A percentile compares a stretch with the other conserved stretches of the same genome.
Evolutionary conservation across 1,140 invertebrate genomes (phyloP).

Genomic region (Drosophila hydei): DNA sequence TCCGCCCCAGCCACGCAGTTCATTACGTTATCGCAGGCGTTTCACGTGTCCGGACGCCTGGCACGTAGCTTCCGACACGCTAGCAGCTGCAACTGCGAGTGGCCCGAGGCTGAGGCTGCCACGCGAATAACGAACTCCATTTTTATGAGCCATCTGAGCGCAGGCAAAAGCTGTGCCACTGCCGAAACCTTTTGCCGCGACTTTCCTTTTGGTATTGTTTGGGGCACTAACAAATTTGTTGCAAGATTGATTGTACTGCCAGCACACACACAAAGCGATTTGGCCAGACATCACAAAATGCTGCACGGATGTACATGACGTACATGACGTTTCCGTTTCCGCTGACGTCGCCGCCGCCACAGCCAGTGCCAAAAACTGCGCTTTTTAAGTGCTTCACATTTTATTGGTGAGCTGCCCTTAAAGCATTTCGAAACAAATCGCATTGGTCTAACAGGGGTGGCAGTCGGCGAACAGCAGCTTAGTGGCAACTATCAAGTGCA

Average conservation of each 20-base stretch:
- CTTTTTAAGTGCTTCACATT: slow-evolving; percentile 50
- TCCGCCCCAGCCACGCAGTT: slow-evolving; percentile 43
- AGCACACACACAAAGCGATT: slow-evolving; percentile 26
- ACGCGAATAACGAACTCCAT: slow-evolving; percentile 30
- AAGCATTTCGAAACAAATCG: slow-evolving; percentile 38
- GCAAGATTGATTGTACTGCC: slow-evolving; percentile 78
- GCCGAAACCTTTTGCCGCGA: slow-evolving; percentile 49
- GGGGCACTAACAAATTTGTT: slow-evolving; percentile 67
- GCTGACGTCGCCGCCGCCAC: slow-evolving; percentile 37
- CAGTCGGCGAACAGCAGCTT: neutral
- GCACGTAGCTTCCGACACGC: slow-evolving; percentile 79
- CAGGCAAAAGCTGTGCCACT: slow-evolving; percentile 54
- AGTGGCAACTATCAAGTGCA: slow-evolving; percentile 44
- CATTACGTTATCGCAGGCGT: slow-evolving; percentile 77
- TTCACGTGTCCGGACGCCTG: slow-evolving; percentile 70
- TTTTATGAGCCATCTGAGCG: slow-evolving; percentile 47
- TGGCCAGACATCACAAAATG: slow-evolving; percentile 52
- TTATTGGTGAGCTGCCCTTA: slow-evolving; percentile 31
- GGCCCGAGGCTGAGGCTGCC: neutral
- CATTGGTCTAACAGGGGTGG: neutral
- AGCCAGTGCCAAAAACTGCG: slow-evolving; percentile 12
- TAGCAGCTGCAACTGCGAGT: slow-evolving; percentile 16
- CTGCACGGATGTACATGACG: slow-evolving; percentile 73
- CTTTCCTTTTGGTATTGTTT: slow-evolving; percentile 30
- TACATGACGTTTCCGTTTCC: slow-evolving; percentile 74